A percentile compares a stretch with the other conserved stretches of the same genome.
phyloP scores from a whole-genome alignment of 2,113 vertebrate species.

The Pollimyrus isidori region DNA sequence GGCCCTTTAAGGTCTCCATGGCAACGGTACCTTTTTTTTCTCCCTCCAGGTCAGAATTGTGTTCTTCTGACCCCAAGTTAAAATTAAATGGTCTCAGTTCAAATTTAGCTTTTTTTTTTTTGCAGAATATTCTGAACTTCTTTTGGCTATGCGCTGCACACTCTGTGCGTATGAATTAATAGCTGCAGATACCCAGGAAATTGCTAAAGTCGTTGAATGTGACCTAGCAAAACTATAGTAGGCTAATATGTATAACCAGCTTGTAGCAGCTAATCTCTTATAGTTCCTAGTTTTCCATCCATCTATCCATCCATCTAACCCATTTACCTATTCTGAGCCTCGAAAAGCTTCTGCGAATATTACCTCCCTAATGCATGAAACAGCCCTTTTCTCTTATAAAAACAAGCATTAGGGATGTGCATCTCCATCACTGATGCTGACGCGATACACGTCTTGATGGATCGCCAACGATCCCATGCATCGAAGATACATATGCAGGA shows the following conservation, averaged over 20 bases:
- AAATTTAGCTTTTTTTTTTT: neutral
- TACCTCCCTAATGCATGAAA: neutral
- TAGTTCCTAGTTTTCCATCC: neutral
- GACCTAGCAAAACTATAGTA: neutral
- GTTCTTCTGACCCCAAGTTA: neutral
- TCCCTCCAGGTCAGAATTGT: neutral
- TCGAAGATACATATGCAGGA: neutral
- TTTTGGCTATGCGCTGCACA: neutral
- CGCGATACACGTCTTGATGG: neutral
- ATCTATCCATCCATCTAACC: neutral
- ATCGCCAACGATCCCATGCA: neutral
- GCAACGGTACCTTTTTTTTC: neutral
- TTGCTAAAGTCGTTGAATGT: neutral
- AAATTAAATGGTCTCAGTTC: constrained; percentile 6
- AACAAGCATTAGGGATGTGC: neutral
- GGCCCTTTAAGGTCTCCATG: neutral
- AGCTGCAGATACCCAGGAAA: neutral
- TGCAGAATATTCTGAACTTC: neutral
- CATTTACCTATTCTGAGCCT: neutral
- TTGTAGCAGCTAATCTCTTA: neutral
- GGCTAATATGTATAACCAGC: neutral
- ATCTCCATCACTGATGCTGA: neutral
- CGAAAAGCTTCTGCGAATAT: neutral
- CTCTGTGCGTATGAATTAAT: neutral
- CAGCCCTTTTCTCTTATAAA: neutral